Conservation (phyloP, 2,113 vertebrate genomes). For the Lophotis ruficrista region DNA sequence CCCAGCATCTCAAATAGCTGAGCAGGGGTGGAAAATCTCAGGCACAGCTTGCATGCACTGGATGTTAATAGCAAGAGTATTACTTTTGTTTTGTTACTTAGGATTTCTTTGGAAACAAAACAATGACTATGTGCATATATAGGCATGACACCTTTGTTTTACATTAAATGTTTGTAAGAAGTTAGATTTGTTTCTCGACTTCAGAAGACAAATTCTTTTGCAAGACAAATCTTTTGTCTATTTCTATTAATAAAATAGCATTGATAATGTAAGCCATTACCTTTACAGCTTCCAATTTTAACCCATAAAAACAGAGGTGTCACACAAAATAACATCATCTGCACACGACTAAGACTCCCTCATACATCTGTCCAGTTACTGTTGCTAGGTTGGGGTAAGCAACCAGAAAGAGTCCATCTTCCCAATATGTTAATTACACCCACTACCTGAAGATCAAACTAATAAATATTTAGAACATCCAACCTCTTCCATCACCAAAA, state of each 20-base stretch:
- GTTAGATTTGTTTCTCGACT: not conserved
- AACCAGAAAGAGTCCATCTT: rapidly evolving
- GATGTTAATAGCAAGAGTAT: not conserved
- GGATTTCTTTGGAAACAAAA: not conserved
- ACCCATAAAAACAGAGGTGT: not conserved
- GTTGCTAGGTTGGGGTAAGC: not conserved
- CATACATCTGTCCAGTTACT: not conserved
- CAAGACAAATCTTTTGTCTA: not conserved
- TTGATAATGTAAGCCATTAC: not conserved
- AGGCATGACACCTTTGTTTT: not conserved
- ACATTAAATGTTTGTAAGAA: not conserved
- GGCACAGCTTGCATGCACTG: not conserved
- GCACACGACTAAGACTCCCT: not conserved
- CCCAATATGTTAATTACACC: not conserved
- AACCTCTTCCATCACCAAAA: not conserved
- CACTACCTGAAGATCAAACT: not conserved
- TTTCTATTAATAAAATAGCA: not conserved
- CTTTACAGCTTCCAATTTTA: not conserved
- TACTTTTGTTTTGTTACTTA: not conserved
- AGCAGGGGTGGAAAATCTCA: not conserved
- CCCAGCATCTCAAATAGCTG: not conserved
- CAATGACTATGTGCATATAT: not conserved
- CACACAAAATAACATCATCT: not conserved
- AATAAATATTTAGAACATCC: not conserved
- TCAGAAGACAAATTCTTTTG: not conserved